These are phyloP conservation scores for Athripsodes cinereus DNA, from an alignment of 2,888 invertebrate species.

Conservation along the genomic window DNA sequence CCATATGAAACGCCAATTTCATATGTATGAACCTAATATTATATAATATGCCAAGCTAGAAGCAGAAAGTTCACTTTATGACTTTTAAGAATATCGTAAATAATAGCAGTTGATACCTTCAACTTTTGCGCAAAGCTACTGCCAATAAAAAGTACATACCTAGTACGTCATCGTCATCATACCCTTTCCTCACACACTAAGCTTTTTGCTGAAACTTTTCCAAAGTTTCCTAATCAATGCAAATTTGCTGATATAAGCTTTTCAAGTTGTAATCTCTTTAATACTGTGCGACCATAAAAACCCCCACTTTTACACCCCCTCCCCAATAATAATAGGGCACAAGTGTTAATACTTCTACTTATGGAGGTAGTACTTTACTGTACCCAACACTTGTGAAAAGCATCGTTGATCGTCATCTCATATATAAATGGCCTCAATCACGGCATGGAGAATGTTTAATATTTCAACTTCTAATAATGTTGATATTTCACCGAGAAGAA, in stretches of 20 bases:
- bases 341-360: neutral
- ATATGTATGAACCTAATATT: too few species aligned
- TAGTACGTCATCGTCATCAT: too few species aligned
- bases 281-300: neutral
- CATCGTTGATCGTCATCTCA: neutral
- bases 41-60: too few species aligned
- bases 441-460: neutral
- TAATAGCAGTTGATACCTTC: too few species aligned
- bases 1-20: too few species aligned
- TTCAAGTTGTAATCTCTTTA: conserved; percentile 1
- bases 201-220: neutral
- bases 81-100: too few species aligned
- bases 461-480: too few species aligned
- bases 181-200: neutral
- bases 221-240: conserved; percentile 1
- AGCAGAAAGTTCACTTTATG: too few species aligned
- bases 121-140: too few species aligned
- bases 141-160: too few species aligned
- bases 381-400: neutral
- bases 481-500: too few species aligned
- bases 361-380: too few species aligned
- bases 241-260: neutral
- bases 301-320: neutral
- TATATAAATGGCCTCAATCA: neutral
- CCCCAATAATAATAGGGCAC: neutral